These are phyloP conservation scores for Trachurus trachurus DNA, from an alignment of 2,797 vertebrate species.

Conservation along the genomic window DNA sequence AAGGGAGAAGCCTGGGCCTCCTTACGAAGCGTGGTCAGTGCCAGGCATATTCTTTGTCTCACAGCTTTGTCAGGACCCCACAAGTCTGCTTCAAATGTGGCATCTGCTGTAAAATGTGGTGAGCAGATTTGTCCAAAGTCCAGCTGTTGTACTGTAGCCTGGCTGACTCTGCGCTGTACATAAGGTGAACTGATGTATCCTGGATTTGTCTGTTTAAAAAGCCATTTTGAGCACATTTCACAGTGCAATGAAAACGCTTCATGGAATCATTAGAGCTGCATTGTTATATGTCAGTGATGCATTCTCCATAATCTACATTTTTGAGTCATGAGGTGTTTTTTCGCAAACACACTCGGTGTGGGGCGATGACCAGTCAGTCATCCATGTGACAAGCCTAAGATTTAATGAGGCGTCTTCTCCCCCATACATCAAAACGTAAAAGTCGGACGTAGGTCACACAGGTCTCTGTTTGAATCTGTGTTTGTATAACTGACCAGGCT, in stretches of 20 bases:
- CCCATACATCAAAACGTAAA: constrained; percentile 24
- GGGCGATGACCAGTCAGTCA: constrained; percentile 14
- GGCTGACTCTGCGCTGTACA: not conserved
- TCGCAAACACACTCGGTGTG: not conserved
- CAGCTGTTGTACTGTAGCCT: not conserved
- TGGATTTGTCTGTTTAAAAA: not conserved
- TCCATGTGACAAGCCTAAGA: constrained; percentile 12
- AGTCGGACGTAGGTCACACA: not conserved
- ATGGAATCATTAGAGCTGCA: not conserved
- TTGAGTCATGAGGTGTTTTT: constrained; percentile 1
- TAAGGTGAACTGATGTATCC: not conserved
- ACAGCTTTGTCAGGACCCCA: constrained; percentile 31
- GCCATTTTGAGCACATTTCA: not conserved
- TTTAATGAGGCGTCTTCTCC: constrained; percentile 39
- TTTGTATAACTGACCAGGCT: not conserved
- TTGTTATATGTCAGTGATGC: not conserved
- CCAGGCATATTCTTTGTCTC: constrained; percentile 52
- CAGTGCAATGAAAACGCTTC: not conserved
- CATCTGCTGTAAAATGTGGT: constrained; percentile 10
- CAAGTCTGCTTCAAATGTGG: constrained; percentile 1
- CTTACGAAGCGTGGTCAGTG: constrained; percentile 30
- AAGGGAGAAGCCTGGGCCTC: constrained; percentile 56
- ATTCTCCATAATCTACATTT: not conserved
- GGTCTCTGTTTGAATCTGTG: not conserved
- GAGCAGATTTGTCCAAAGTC: constrained; percentile 1